Percentiles rank a stretch among this genome's conserved stretches.
phyloP scores from a whole-genome alignment of 2,888 invertebrate species.

The Dinocampus coccinellae region DNA sequence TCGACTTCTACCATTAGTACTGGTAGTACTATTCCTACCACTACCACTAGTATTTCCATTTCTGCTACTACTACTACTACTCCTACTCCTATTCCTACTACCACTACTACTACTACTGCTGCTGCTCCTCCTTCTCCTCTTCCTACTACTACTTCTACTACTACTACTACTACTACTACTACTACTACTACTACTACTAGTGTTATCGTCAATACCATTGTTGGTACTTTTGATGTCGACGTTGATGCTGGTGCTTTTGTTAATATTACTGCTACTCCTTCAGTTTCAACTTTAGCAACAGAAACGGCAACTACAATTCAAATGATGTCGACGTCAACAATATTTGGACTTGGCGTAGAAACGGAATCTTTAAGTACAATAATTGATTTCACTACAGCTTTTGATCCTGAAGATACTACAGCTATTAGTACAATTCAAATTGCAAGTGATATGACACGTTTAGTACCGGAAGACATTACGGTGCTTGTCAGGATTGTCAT shows the following conservation, averaged over 20 bases:
- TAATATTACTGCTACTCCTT: neutral
- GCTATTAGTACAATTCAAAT: constrained; percentile 10
- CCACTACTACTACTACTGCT: no score
- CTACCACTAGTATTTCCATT: no score
- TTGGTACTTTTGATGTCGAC: neutral
- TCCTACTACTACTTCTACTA: no score
- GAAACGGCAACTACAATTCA: neutral
- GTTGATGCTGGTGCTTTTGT: neutral
- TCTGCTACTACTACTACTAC: no score
- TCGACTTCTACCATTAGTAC: no score
- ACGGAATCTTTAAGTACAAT: constrained; percentile 16
- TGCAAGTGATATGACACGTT: constrained; percentile 1
- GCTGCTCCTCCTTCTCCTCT: no score
- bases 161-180: no score
- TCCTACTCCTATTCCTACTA: no score
- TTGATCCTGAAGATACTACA: constrained; percentile 24
- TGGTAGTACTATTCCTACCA: no score
- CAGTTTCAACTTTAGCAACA: neutral
- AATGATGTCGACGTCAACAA: neutral
- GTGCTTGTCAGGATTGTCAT: constrained; percentile 58
- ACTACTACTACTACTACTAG: no score
- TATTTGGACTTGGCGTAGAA: neutral
- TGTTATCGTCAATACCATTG: no score
- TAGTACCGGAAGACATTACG: constrained; percentile 49
- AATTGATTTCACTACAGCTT: constrained; percentile 24